Percentiles rank a stretch among this genome's conserved stretches.
phyloP scores from a whole-genome alignment of 2,113 vertebrate genomes.

The Elachura formosa region DNA sequence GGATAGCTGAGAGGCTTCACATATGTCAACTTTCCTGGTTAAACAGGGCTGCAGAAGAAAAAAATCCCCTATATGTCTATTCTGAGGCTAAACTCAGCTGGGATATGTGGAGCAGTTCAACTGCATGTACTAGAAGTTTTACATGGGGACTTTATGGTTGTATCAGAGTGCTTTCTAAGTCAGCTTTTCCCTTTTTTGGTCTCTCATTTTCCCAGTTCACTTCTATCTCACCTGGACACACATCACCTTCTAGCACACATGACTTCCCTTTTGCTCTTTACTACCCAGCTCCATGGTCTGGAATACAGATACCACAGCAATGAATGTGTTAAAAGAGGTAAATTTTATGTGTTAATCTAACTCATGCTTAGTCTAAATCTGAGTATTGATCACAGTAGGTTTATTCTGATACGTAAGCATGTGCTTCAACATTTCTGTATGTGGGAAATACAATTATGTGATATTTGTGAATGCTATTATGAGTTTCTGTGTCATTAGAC shows the following conservation, averaged over 20 bases:
- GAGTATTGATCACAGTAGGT: background rate
- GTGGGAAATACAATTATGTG: background rate
- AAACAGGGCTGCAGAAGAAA: background rate
- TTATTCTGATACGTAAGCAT: background rate
- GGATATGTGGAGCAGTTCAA: background rate
- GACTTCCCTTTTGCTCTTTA: background rate
- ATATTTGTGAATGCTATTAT: background rate
- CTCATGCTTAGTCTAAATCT: background rate
- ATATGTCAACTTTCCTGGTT: background rate
- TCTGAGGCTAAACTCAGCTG: background rate
- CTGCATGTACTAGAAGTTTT: background rate
- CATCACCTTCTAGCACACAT: background rate
- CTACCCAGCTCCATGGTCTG: background rate
- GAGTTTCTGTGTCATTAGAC: background rate
- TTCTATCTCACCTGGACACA: background rate
- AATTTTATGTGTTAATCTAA: background rate
- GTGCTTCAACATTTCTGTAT: background rate
- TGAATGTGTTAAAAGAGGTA: background rate
- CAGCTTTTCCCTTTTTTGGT: background rate
- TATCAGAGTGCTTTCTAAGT: background rate
- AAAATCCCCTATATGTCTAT: background rate
- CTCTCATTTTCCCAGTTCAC: background rate
- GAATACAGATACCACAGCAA: background rate
- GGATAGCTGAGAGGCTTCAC: background rate
- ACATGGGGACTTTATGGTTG: background rate